Base-by-base conservation (phyloP, 2,888 invertebrate genomes). In the Cylindroiulus punctatus region DNA sequence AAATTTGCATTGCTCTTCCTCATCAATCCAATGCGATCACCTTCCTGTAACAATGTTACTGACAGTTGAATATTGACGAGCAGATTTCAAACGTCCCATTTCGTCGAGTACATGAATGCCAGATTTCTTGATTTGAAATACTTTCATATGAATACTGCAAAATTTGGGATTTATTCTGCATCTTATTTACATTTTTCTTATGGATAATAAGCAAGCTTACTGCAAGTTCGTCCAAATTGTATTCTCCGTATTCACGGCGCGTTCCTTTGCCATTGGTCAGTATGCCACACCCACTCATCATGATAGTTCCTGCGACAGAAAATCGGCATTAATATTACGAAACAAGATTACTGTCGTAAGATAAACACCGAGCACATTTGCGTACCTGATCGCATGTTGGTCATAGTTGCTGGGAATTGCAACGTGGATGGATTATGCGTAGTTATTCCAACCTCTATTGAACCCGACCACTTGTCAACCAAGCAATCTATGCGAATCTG, bases 381-480 rank as follows among this genome's bases (percentile, higher is more conserved):
- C 14, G 96, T 97, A 12, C 97, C 94, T 36, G 95, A 94, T 87
- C 97, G 94, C 96, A 98, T 96, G 90, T 98, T 98, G 0, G 98
- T 98, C 97, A 98, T 98, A 1, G 98, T 98, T 0, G 98, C 97
- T 2, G 98, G 98, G 91, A 98, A 98, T 87, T 97, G 95, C 87
- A 98, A 92, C 0, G 94, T 94, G 0, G 94, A 94, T 2, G 98
- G 98, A 91, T 97, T 96, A 90, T 98, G 98, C 17, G 96, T 96
- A 0, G 98, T 98, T 12, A 98, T 95, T 52, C 97, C 98, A 88
- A 97, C 96, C 93, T 97, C 97, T 89, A 97, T 95, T 90, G 96
- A 96, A 0, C 97, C 97, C 65, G 97, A 97, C 98, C 98, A 98
- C 90, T 98, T 96, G 90, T 97, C 97, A 10, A 98, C 97, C 88